Evolutionary conservation across 1,140 invertebrate species (phyloP).

Genomic region (Lordiphosa collinella): DNA sequence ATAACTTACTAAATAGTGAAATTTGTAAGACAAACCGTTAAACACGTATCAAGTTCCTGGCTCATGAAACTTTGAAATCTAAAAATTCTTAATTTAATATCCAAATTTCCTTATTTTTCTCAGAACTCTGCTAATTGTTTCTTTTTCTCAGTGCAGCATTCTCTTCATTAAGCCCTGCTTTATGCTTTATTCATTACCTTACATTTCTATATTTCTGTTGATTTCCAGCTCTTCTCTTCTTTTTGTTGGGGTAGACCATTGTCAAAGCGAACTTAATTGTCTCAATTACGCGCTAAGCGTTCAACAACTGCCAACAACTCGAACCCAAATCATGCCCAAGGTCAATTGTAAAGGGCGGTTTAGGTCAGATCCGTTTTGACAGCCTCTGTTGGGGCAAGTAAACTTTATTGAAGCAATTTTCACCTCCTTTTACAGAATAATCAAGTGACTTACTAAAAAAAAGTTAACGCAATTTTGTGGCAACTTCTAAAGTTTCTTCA

Average conservation of each 20-base stretch:
- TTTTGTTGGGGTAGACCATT: constrained; percentile 38
- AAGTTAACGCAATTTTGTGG: constrained; percentile 75
- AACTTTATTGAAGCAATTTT: constrained; percentile 60
- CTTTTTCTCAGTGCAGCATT: background rate
- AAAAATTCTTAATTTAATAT: too few relatives aligned
- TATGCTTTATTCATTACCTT: constrained; percentile 63
- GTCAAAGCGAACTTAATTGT: constrained; percentile 77
- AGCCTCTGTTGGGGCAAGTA: background rate
- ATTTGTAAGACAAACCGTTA: too few relatives aligned
- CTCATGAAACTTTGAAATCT: too few relatives aligned
- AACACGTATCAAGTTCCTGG: too few relatives aligned
- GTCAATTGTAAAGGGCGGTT: constrained; percentile 22
- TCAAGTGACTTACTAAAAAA: constrained; percentile 75
- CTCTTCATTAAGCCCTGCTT: background rate
- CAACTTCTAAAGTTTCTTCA: constrained; percentile 68
- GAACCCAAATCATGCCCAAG: constrained; percentile 61
- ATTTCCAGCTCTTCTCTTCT: constrained; percentile 53
- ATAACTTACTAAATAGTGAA: too few relatives aligned
- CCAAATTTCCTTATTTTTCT: too few relatives aligned
- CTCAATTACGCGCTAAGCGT: constrained; percentile 72
- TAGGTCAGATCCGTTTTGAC: constrained; percentile 6
- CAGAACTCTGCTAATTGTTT: background rate
- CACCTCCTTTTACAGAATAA: constrained; percentile 45
- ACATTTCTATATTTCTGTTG: constrained; percentile 43
- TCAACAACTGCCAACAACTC: constrained; percentile 26